Percentiles rank a stretch among this genome's conserved stretches.
Evolutionary conservation across 2,797 vertebrate species (phyloP).

Genomic region (Phyllotis vaccarum): DNA sequence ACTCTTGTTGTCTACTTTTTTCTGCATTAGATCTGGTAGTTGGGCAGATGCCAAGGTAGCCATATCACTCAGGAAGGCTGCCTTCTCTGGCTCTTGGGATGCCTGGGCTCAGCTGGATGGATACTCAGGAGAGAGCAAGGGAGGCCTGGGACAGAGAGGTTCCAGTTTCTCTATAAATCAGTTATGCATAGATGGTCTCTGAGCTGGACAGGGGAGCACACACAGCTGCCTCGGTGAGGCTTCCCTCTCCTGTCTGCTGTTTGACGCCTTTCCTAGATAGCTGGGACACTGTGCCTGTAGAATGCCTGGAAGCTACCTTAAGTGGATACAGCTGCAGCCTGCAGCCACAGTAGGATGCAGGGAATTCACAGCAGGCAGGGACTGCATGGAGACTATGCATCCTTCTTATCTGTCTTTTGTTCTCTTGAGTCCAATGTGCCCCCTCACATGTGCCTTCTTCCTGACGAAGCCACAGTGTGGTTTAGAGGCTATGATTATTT

Average conservation of each 20-base stretch:
- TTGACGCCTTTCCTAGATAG: not conserved
- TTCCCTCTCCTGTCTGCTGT: not conserved
- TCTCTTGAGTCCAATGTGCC: not conserved
- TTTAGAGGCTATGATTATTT: not conserved
- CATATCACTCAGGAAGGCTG: not conserved
- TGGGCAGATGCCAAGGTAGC: not conserved
- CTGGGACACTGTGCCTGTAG: not conserved
- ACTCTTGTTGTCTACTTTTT: not conserved
- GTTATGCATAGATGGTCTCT: not conserved
- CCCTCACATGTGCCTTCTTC: no score
- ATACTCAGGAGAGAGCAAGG: not conserved
- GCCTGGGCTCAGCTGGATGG: not conserved
- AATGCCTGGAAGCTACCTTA: not conserved
- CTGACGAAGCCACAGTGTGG: not conserved
- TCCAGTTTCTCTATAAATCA: not conserved
- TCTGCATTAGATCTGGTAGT: not conserved
- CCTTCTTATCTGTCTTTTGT: not conserved
- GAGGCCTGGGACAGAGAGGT: not conserved
- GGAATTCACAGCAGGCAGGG: not conserved
- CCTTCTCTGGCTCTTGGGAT: rapidly evolving
- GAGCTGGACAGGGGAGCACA: no score
- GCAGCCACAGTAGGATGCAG: no score
- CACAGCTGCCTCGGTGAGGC: not conserved
- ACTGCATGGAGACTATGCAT: rapidly evolving
- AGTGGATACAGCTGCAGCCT: not conserved